Evolutionary conservation across 1,140 invertebrate species (phyloP).

Genomic region (Drosophila lacertosa): DNA sequence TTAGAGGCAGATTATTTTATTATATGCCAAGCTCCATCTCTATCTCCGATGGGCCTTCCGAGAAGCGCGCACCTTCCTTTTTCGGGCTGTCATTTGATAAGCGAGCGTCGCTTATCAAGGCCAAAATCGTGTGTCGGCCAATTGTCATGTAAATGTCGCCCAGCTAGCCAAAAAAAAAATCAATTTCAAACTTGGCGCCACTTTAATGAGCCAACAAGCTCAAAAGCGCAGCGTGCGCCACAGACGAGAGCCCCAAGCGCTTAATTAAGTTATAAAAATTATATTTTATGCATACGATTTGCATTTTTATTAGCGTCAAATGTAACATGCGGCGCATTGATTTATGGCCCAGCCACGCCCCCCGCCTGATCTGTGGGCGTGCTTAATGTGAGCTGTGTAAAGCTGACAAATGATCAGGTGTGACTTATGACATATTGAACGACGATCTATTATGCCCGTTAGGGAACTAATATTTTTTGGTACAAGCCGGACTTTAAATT

Average conservation of each 20-base stretch:
- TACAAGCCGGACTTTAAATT: too few species aligned
- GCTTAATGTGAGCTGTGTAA: constrained; percentile 26
- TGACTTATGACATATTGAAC: constrained; percentile 69
- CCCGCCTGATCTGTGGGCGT: constrained; percentile 32
- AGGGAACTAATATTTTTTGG: constrained; percentile 28
- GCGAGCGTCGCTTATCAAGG: constrained; percentile 46
- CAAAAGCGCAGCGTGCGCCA: constrained; percentile 48
- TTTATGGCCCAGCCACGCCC: constrained; percentile 43
- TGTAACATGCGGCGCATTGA: constrained; percentile 70
- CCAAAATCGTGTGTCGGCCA: constrained; percentile 24
- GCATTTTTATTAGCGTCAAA: constrained; percentile 77
- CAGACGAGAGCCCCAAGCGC: constrained; percentile 9
- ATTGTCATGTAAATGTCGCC: constrained; percentile 72
- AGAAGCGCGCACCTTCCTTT: too few species aligned
- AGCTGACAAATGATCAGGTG: constrained; percentile 76
- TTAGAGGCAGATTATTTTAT: constrained; percentile 78
- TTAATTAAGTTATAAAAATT: constrained; percentile 83
- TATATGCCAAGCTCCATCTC: constrained; percentile 43
- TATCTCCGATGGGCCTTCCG: constrained; percentile 39
- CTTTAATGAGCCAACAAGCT: constrained; percentile 67
- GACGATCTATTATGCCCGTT: constrained; percentile 11
- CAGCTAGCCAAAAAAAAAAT: constrained; percentile 63
- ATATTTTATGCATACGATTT: constrained; percentile 81
- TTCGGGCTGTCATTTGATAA: constrained; percentile 60
- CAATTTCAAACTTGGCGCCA: constrained; percentile 74